A percentile compares a stretch with the other conserved stretches of the same genome.
Evolutionary conservation across 2,797 vertebrate genomes (phyloP).

Genomic region (Lacerta viridis): DNA sequence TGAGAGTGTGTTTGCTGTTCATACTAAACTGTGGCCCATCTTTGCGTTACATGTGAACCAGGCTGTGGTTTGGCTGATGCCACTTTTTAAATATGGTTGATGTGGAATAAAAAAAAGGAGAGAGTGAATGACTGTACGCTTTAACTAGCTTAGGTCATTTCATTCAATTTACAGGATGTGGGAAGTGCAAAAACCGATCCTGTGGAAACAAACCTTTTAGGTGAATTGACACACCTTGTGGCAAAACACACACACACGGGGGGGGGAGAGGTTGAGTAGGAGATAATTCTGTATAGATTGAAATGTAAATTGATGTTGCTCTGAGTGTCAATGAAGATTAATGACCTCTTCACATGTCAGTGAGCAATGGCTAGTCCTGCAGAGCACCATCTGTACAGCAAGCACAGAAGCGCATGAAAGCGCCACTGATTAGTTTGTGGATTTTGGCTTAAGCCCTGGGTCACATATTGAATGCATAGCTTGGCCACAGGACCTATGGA

Average conservation of each 20-base stretch:
- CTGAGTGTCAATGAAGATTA: conserved; percentile 16
- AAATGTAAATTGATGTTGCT: conserved; percentile 3
- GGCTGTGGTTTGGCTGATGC: neutral
- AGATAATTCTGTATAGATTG: neutral
- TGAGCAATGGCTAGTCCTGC: conserved; percentile 23
- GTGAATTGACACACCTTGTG: neutral
- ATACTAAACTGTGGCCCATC: too few relatives aligned
- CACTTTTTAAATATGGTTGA: neutral
- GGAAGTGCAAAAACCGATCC: neutral
- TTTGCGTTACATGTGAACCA: too few relatives aligned
- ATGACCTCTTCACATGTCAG: conserved; percentile 36
- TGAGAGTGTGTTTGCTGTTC: too few relatives aligned
- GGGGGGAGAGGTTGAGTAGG: too few relatives aligned
- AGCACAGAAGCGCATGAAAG: neutral
- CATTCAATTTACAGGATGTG: neutral
- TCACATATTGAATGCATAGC: conserved; percentile 18
- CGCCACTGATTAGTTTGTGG: conserved; percentile 5
- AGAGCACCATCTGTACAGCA: conserved; percentile 1
- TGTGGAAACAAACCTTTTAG: neutral
- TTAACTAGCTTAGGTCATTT: neutral
- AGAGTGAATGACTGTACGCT: too few relatives aligned
- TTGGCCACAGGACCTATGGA: conserved; percentile 6
- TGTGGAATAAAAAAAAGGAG: neutral
- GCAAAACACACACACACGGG: neutral
- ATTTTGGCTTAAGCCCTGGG: conserved; percentile 36